Evolutionary conservation across 1,140 invertebrate species (phyloP), one percentile per base, ranked within the genome.

Genomic region (Conus betulinus): DNA sequence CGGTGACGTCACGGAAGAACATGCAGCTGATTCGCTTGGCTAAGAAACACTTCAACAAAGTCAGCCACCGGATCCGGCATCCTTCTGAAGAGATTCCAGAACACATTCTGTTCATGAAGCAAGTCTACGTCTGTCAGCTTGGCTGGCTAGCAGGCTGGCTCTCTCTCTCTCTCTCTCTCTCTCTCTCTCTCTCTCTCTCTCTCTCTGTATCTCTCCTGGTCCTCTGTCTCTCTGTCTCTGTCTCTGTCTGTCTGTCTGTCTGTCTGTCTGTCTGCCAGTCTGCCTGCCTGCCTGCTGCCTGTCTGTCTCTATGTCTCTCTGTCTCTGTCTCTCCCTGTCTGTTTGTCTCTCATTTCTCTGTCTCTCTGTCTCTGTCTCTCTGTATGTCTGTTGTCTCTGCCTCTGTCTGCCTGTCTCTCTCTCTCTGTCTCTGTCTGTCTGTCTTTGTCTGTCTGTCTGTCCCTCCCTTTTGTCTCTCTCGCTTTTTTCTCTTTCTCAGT

Each of bases 101-200:
- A 10, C 82, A 63, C 57, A 84, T 84, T 51, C 53, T n/a, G 20
- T 84, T 25, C 51, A 60, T 84, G 20, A 13, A 57, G 81, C 27
- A 63, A 39, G 82, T 63, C 78, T 51, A 15, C 25, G 25, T 83
- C 52, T 83, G 52, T 83, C 52, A 55, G 52, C 55, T 20, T 83
- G 52, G 53, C 52, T 83, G 10, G 53, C 17, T 57, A 1, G 53
- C 52, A n/a, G 6, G 53, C 52, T 57, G 15, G 53, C 17, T 83
- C 15, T 83, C 52, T 83, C 17, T 83, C 15, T 83, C 53, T 83
- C 11, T 83, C 81, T 83, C 81, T 83, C 81, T 83, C 52, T 83
- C 81, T 83, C 52, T 83, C 81, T 83, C 81, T 83, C 15, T 55
- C 7, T 23, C 17, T 83, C 17, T 20, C 52, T 55, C 52, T 55